Base-by-base conservation (phyloP, 2,888 invertebrate species). In the Heliconius erato region DNA sequence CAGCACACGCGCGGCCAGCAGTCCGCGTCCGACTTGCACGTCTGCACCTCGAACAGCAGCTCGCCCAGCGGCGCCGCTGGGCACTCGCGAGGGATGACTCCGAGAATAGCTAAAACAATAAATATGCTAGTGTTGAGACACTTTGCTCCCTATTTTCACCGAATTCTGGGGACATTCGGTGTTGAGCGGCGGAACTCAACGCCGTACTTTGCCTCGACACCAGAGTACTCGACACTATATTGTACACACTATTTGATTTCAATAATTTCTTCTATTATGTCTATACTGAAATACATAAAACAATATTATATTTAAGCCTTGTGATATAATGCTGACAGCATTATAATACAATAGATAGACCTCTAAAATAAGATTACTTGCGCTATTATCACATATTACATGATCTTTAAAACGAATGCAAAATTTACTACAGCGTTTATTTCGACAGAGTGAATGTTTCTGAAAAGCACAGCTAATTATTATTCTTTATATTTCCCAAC, bases 1-100 rank as follows among this genome's bases (percentile, higher is more conserved):
- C 98, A 98, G 91, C 98, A 98, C 82, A 98, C 96, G 44, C 98
- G 95, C 23, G 98, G 97, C 96, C 97, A 97, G 91, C 98, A 98
- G 88, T 98, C 98, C 26, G 96, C 92, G 89, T 98, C 98, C 0
- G 94, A 94, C 86, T 96, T 94, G 89, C 98, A 98, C 82, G 97
- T 96, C 90, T 97, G 97, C 26, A 98, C 96, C 83, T 97, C 97
- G 90, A 97, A 97, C 87, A 97, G 95, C 19, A 97, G 93, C 92
- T 98, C 98, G 0, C 97, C 97, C 28, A 98, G 92, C 3, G 97
- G 97, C 78, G 97, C 95, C 49, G 94, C 91, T 0, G 98, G 98
- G 86, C 98, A 98, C 88, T 97, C 97, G 78, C 97, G 96, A 0
- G 97, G 97, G 63, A 97, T 97, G 65, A 98, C 94, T 14, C 98